Evolutionary conservation across 1,140 invertebrate genomes (phyloP).

Genomic region (Helicoverpa zea): DNA sequence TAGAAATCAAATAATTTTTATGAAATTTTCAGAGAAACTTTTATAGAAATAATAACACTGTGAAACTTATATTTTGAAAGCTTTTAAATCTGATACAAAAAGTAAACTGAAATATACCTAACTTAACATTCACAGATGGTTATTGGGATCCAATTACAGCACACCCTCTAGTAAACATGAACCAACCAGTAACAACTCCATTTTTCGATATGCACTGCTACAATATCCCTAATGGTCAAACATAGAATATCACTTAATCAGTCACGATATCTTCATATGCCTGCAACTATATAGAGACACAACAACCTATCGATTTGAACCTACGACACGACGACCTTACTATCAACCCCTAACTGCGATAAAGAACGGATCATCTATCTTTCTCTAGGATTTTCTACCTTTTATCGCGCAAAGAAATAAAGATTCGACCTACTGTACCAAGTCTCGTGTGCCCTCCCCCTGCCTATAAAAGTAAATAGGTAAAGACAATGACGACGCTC

Average conservation of each 20-base stretch:
- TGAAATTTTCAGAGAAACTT: no score
- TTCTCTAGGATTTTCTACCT: background rate
- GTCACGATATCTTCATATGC: slow-evolving; percentile 1
- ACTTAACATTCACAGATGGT: no score
- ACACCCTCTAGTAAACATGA: no score
- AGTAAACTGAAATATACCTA: no score
- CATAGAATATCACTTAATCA: background rate
- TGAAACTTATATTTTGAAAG: no score
- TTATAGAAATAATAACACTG: no score
- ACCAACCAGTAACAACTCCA: no score
- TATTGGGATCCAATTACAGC: no score
- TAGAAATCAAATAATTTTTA: no score
- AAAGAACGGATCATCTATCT: background rate
- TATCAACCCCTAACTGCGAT: slow-evolving; percentile 11
- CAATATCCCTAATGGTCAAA: background rate
- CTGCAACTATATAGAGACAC: background rate
- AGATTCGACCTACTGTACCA: background rate
- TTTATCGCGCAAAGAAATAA: background rate
- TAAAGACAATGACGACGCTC: background rate
- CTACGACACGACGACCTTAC: slow-evolving; percentile 30
- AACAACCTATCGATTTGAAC: slow-evolving; percentile 16
- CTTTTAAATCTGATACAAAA: no score
- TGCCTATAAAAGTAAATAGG: slow-evolving; percentile 10
- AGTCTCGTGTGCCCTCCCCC: background rate
- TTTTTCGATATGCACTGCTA: no score